Evolutionary conservation across 2,113 vertebrate genomes (phyloP), one percentile per base, ranked within the genome.

Genomic region (Daubentonia madagascariensis): DNA sequence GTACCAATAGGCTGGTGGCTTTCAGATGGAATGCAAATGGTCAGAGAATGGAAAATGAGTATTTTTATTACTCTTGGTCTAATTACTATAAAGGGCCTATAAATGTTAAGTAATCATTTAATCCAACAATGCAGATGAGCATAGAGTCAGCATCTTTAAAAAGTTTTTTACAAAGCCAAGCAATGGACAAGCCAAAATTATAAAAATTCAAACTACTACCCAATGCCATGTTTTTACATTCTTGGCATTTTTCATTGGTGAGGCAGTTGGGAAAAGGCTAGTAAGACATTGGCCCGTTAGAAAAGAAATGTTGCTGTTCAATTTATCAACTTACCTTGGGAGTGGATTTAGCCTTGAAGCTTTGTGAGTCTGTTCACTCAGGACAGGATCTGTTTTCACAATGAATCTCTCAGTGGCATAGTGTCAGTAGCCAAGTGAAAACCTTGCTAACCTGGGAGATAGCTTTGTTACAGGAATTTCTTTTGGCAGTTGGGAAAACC

Each of bases 1-100:
- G 99, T 98, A 76, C 28, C 95, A 1, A 35, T 59, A 40, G 68
- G 76, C 67, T 10, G 0, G 32, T 35, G 67, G 12, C 25, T 93
- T 45, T 84, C 76, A 68, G 67, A 83, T 54, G 32, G 45, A 85
- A 6, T 80, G n/a, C 20, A 43, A 40, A 86, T 85, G 92, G 59
- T 1, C 94, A 70, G 54, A 59, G 92, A 54, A 93, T 25, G 45
- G 72, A 81, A 91, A 59, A n/a, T 28, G 70, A 85, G 6, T 65
- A 16, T 40, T 96, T 40, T 93, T 9, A 95, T 40, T 90, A 68
- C 95, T 96, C 45, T 81, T 96, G 10, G 28, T 90, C 54, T 88
- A 43, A 81, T 79, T 80, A 45, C 32, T 68, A 5, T 67, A 89
- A 96, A 13, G 32, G 11, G 3, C 23, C 23, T 16, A 7, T 75